These are phyloP conservation scores for Edolisoma coerulescens DNA, from an alignment of 2,113 vertebrate genomes.

Conservation along the genomic window DNA sequence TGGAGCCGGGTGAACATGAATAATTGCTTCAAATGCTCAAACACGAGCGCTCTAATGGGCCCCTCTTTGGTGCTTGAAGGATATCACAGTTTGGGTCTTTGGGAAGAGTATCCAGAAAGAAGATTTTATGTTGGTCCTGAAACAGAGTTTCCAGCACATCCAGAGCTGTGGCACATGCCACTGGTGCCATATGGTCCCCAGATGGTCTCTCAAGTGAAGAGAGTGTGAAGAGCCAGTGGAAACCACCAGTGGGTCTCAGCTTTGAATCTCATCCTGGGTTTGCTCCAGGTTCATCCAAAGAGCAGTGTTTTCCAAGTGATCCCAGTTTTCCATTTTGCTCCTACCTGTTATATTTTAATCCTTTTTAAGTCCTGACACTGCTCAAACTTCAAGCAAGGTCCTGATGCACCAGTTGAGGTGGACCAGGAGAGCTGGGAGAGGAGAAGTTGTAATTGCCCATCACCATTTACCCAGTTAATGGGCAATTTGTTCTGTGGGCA, in stretches of 20 bases:
- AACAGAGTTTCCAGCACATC: background rate
- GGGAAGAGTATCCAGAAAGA: background rate
- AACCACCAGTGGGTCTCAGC: background rate
- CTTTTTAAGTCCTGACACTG: background rate
- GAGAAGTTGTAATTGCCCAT: background rate
- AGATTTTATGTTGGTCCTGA: background rate
- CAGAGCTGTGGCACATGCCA: background rate
- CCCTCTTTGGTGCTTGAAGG: slow-evolving; percentile 27
- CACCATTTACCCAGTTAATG: background rate
- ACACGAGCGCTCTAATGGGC: slow-evolving; percentile 26
- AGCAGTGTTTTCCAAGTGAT: background rate
- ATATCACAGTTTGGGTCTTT: slow-evolving; percentile 11
- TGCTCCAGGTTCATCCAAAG: background rate
- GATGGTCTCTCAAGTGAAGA: background rate
- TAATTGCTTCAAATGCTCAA: slow-evolving; percentile 46
- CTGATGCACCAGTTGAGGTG: background rate
- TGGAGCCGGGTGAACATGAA: slow-evolving; percentile 55
- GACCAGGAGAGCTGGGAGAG: background rate
- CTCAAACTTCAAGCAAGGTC: background rate
- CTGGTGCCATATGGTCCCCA: background rate
- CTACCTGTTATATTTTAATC: background rate
- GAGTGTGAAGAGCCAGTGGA: background rate
- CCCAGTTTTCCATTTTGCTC: background rate
- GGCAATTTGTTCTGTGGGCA: background rate
- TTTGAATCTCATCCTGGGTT: background rate